Conservation (phyloP, 2,113 vertebrate genomes). For the Grantiella picta region DNA sequence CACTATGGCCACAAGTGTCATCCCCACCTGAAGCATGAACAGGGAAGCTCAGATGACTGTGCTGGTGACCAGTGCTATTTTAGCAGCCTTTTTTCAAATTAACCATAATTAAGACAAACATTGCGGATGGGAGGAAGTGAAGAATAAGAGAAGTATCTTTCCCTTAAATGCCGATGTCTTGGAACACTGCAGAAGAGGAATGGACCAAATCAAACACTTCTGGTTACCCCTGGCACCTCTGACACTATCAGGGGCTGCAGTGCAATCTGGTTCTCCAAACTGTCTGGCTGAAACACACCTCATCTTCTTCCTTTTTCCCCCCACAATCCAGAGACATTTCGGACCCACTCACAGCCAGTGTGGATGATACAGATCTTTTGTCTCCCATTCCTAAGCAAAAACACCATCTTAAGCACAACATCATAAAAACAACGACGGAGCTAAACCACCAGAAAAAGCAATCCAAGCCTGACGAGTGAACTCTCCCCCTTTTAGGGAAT, state of each 20-base stretch:
- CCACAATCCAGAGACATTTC: background rate
- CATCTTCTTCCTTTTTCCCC: background rate
- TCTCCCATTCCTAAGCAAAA: background rate
- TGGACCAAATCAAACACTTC: background rate
- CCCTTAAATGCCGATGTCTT: background rate
- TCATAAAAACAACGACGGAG: background rate
- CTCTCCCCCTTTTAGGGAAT: background rate
- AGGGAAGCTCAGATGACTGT: accelerated
- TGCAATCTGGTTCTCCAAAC: background rate
- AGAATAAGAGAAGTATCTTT: background rate
- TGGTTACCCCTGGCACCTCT: background rate
- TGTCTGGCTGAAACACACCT: background rate
- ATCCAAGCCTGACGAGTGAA: background rate
- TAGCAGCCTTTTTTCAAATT: background rate
- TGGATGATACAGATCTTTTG: background rate
- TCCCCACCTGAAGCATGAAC: accelerated
- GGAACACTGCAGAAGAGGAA: background rate
- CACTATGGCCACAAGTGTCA: accelerated
- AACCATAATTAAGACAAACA: background rate
- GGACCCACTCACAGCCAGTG: background rate
- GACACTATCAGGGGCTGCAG: background rate
- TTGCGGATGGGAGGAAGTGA: background rate
- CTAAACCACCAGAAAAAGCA: background rate
- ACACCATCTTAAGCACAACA: background rate
- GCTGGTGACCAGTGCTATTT: background rate